A percentile compares a stretch with the other conserved stretches of the same genome.
phyloP scores from a whole-genome alignment of 2,113 vertebrate species.

The Sturnira hondurensis region DNA sequence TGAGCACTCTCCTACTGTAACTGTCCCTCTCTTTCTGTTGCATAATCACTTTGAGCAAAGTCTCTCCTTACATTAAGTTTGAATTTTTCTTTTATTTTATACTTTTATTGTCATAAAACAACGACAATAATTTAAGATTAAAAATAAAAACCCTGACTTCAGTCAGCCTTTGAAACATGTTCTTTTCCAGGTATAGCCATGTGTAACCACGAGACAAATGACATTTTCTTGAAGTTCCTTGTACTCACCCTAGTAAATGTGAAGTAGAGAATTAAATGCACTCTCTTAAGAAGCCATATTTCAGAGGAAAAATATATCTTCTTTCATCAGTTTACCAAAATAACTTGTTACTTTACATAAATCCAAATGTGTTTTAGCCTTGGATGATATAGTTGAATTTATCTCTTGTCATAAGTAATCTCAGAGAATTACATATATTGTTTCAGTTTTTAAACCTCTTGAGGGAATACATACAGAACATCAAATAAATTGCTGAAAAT shows the following conservation, averaged over 20 bases:
- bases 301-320: not conserved
- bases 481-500: not conserved
- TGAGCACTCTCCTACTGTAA: no score
- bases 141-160: not conserved
- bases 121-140: not conserved
- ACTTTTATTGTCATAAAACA: not conserved
- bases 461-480: not conserved
- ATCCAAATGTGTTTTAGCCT: not conserved
- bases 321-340: not conserved
- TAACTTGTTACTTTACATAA: not conserved
- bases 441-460: slow-evolving; percentile 7
- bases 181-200: not conserved
- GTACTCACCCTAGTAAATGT: not conserved
- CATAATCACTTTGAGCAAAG: not conserved
- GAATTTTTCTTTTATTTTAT: not conserved
- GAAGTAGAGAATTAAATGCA: not conserved
- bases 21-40: not conserved
- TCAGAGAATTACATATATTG: not conserved
- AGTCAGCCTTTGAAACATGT: not conserved
- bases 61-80: not conserved
- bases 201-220: not conserved
- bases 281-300: not conserved
- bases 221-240: slow-evolving; percentile 2
- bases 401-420: not conserved
- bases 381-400: slow-evolving; percentile 1